A percentile compares a stretch with the other conserved stretches of the same genome.
Evolutionary conservation across 2,113 vertebrate genomes (phyloP).

Genomic region (Rhea pennata): DNA sequence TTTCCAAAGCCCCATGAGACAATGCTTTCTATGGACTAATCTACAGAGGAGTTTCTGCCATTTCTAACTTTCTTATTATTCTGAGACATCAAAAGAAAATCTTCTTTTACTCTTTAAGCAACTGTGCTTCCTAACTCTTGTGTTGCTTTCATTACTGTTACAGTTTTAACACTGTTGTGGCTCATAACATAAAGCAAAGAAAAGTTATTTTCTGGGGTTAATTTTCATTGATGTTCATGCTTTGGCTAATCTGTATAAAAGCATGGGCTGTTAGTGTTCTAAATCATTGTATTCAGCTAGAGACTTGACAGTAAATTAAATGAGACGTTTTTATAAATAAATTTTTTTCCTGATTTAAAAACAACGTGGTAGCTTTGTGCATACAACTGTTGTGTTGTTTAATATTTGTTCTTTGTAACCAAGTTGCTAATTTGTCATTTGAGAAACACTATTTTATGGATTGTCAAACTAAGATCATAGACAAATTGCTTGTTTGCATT

Average conservation of each 20-base stretch:
- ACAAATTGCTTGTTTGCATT: slow-evolving; percentile 66
- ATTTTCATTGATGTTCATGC: slow-evolving; percentile 69
- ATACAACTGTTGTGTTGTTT: slow-evolving; percentile 69
- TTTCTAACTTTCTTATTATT: slow-evolving; percentile 75
- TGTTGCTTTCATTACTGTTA: slow-evolving; percentile 73
- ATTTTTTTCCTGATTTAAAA: slow-evolving; percentile 65
- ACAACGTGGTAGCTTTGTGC: slow-evolving; percentile 65
- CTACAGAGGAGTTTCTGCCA: slow-evolving; percentile 81
- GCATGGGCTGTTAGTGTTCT: slow-evolving; percentile 70
- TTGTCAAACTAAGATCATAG: slow-evolving; percentile 60
- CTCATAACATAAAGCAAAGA: slow-evolving; percentile 55
- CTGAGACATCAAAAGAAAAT: slow-evolving; percentile 71
- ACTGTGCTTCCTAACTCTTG: slow-evolving; percentile 72
- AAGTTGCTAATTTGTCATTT: slow-evolving; percentile 58
- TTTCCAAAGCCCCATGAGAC: slow-evolving; percentile 84
- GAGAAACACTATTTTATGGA: slow-evolving; percentile 69
- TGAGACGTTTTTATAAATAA: slow-evolving; percentile 74
- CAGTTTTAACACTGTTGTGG: slow-evolving; percentile 67
- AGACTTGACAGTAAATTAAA: slow-evolving; percentile 66
- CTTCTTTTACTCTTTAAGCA: slow-evolving; percentile 69
- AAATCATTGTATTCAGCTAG: slow-evolving; percentile 66
- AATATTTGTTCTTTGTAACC: slow-evolving; percentile 70
- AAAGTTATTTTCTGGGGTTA: slow-evolving; percentile 25
- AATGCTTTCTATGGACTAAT: slow-evolving; percentile 85
- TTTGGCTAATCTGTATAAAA: slow-evolving; percentile 71